These are phyloP conservation scores for Bembecia ichneumoniformis DNA, from an alignment of 2,888 invertebrate species.

Conservation along the genomic window DNA sequence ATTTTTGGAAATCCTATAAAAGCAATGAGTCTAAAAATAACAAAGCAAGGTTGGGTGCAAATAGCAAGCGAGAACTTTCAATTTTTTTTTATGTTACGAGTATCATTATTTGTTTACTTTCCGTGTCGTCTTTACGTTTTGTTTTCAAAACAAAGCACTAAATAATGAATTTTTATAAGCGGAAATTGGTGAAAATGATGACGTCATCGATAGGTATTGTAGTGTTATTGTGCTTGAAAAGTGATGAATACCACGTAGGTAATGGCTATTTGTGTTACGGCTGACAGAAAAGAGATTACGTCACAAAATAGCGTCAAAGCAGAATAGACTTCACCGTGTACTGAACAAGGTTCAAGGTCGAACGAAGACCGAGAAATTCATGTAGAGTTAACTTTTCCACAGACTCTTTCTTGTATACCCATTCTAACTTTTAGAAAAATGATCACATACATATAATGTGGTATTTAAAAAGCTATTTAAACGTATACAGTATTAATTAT, in stretches of 20 bases:
- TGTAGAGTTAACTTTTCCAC: too few species aligned
- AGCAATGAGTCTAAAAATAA: conserved; percentile 50
- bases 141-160: neutral
- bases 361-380: conserved; percentile 4
- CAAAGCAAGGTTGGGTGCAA: conserved; percentile 48
- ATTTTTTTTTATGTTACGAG: neutral
- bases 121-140: neutral
- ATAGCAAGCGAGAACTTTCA: conserved; percentile 27
- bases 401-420: too few species aligned
- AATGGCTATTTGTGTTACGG: conserved; percentile 5
- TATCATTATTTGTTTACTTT: conserved; percentile 1
- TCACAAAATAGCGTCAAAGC: conserved; percentile 2
- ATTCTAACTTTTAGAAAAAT: too few species aligned
- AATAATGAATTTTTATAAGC: neutral
- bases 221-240: neutral
- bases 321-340: conserved; percentile 1
- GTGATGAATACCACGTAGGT: conserved; percentile 3
- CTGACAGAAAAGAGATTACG: neutral
- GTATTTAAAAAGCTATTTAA: too few species aligned
- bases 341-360: conserved; percentile 8
- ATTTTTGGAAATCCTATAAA: conserved; percentile 70
- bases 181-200: conserved; percentile 1
- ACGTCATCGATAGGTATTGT: conserved; percentile 5
- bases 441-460: too few species aligned
- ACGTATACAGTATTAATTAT: too few species aligned